Base-by-base conservation (phyloP, 2,888 invertebrate species). In the Cheiracanthium punctorium region DNA sequence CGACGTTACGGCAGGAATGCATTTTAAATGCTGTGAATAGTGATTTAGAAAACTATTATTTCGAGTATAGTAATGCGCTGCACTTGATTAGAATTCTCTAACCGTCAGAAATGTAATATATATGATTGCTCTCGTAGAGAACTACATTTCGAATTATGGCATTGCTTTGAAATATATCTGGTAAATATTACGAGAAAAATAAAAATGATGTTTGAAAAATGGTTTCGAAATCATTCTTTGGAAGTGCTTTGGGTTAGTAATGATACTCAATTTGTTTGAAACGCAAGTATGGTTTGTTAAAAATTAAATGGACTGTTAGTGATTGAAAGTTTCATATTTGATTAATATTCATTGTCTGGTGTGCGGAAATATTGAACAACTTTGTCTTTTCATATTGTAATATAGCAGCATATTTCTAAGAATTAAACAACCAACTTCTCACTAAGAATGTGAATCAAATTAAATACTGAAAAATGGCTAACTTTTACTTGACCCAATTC, bases 41-140 rank as follows among this genome's bases (percentile, higher is more conserved):
- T 58, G 58, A 58, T 58, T 58, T 58, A 7, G 58, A 58, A 48
- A 58, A 58, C 58, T 58, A 58, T 58, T 58, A 58, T 58, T 58
- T 58, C 24, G 24, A 24, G 24, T 58, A 24, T 24, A 58, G 12
- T 24, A 37, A 24, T 48, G 58, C 12, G 24, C 24, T 5, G 20
- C 20, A 58, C 58, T 58, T 58, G n/a, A 58, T 58, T 58, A 58
- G 58, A 58, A 58, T 58, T 58, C 58, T 24, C 58, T 58, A 58
- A 58, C 20, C 58, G 58, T 58, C 58, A 58, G 58, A 12, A 58
- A 58, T 58, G 58, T 24, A 58, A 58, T 58, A 58, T 58, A 12
- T 20, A 58, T 58, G 58, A 58, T 58, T 58, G 58, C 58, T 24
- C 24, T 58, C 58, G 24, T 24, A 7, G 58, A 58, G 24, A 24